Evolutionary conservation across 2,888 invertebrate genomes (phyloP).

Genomic region (Lamellibrachia satsuma): DNA sequence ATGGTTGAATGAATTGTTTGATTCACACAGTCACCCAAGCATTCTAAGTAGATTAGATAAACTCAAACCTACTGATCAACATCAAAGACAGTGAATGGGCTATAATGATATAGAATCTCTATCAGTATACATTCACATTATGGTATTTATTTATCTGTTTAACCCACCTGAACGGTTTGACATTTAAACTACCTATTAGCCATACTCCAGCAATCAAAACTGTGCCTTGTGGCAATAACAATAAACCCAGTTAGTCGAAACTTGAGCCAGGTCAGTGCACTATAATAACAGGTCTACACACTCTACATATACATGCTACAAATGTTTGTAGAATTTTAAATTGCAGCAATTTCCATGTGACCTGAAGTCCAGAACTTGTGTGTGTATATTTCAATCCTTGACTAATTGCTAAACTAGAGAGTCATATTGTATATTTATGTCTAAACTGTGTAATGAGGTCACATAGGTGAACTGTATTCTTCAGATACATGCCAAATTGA

Average conservation of each 20-base stretch:
- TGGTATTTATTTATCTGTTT: neutral
- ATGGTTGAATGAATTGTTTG: neutral
- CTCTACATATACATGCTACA: neutral
- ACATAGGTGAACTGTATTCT: too few relatives aligned
- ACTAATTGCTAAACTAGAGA: too few relatives aligned
- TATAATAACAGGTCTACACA: neutral
- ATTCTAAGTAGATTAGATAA: neutral
- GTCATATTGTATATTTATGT: too few relatives aligned
- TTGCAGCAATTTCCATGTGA: too few relatives aligned
- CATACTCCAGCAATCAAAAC: neutral
- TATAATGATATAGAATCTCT: neutral
- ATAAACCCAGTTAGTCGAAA: neutral
- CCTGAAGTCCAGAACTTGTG: too few relatives aligned
- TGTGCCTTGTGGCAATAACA: neutral
- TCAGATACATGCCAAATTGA: too few relatives aligned
- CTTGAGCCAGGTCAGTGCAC: too few relatives aligned
- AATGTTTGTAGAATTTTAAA: neutral
- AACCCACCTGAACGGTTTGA: neutral
- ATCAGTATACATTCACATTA: neutral
- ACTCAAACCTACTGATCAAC: neutral
- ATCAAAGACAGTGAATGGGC: neutral
- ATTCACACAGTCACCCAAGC: constrained; percentile 1
- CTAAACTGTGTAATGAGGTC: too few relatives aligned
- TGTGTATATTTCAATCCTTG: too few relatives aligned
- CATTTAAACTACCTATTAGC: neutral